These are phyloP conservation scores for Oophaga sylvatica DNA, from an alignment of 2,797 vertebrate genomes.

Conservation along the genomic window DNA sequence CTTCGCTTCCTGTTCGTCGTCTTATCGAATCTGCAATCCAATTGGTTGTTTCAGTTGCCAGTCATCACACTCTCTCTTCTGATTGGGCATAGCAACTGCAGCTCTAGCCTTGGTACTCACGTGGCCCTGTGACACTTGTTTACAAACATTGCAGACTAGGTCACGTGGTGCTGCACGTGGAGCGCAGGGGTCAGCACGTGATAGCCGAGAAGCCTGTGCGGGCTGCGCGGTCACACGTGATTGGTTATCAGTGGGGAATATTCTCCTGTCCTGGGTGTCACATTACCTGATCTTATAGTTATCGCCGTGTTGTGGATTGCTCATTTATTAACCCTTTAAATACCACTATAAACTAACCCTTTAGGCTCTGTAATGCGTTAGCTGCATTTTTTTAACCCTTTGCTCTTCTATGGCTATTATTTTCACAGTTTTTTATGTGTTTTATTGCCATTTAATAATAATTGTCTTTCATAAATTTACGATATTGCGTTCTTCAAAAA, in stretches of 20 bases:
- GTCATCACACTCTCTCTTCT: neutral
- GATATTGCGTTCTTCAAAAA: too few relatives aligned
- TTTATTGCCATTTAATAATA: too few relatives aligned
- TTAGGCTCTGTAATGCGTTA: too few relatives aligned
- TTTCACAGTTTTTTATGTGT: too few relatives aligned
- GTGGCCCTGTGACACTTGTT: constrained; percentile 36
- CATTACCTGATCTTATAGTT: neutral
- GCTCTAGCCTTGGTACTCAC: neutral
- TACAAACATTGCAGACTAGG: constrained; percentile 1
- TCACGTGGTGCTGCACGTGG: constrained; percentile 21
- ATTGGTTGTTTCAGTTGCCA: neutral
- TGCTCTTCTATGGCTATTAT: too few relatives aligned
- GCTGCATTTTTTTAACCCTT: too few relatives aligned
- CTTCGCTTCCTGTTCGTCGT: neutral
- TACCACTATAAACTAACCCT: too few relatives aligned
- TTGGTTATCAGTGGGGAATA: neutral
- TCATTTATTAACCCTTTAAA: neutral
- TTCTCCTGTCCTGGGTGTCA: neutral
- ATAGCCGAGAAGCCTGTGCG: neutral
- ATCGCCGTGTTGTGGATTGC: neutral
- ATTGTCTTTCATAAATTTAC: too few relatives aligned
- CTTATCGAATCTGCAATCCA: neutral
- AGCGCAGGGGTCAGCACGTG: constrained; percentile 21
- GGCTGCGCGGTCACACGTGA: too few relatives aligned
- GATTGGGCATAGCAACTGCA: neutral